Evolutionary conservation across 2,113 vertebrate species (phyloP), one percentile per base, ranked within the genome.

Genomic region (Trematocara unimaculatum): DNA sequence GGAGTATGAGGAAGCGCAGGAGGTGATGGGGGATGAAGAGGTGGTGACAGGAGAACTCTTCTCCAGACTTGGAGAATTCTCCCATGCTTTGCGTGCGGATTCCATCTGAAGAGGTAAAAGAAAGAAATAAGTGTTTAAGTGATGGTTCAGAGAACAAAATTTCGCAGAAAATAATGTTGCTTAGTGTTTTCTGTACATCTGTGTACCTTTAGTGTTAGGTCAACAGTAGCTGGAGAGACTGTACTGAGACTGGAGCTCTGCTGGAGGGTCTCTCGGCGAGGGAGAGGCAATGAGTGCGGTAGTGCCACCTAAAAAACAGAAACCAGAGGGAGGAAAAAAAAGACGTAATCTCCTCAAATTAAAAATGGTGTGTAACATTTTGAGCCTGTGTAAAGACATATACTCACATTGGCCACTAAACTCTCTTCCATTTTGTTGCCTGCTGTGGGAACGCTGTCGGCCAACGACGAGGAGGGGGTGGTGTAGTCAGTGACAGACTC

Each of bases 401-500:
- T 94, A 96, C 98, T 97, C 96, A 99, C 98, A 95, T 97, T 99
- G 84, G 98, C 97, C 86, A 99, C 98, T 94, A 99, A 96, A 94
- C 97, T 96, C 93, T 99, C 98, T 91, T 99, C 98, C 94, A 99
- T 97, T 96, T 99, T 99, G 94, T 96, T 95, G 87, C 95, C 98
- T 94, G 96, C 97, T 84, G 98, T 97, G 56, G 98, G 96, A 94
- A 98, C 98, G 88, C 97, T 97, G 93, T 97, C 99, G 80, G 99
- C 97, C 94, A 99, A 96, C 64, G 98, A 97, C 29, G 97, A 98
- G 62, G 98, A 99, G 53, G 98, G 98, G 45, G 98, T 96, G 84
- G 98, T 99, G 94, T 99, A 99, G 94, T 99, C 99, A 79, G 98
- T 99, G 93, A 99, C 98, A 47, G 98, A 98, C 94, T 99, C 99